Conservation (phyloP, 2,888 invertebrate genomes). For the Branchipolynoe longqiensis region DNA sequence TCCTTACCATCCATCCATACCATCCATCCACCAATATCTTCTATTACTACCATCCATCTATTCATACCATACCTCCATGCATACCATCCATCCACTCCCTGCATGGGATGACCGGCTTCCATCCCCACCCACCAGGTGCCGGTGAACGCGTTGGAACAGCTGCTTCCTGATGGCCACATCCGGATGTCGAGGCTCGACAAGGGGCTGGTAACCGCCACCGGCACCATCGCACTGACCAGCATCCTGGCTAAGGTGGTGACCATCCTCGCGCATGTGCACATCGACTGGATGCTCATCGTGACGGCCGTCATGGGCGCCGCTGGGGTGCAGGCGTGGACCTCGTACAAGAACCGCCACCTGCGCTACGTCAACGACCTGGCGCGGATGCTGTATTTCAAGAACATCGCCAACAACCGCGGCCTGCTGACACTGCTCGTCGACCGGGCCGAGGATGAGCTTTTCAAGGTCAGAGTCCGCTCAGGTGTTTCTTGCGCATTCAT, state of each 20-base stretch:
- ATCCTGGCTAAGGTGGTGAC: conserved; percentile 76
- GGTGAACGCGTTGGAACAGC: conserved; percentile 75
- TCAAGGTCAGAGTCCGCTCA: conserved; percentile 70
- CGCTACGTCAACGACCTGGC: conserved; percentile 76
- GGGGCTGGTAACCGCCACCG: conserved; percentile 70
- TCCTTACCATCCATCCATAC: no score
- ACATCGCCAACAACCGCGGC: conserved; percentile 80
- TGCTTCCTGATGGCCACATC: conserved; percentile 78
- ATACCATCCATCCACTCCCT: no score
- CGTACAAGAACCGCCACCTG: conserved; percentile 75
- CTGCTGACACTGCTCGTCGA: conserved; percentile 79
- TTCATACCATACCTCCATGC: no score
- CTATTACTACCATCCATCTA: no score
- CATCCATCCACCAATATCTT: no score
- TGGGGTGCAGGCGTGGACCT: conserved; percentile 72
- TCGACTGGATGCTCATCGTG: conserved; percentile 75
- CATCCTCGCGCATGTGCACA: conserved; percentile 70
- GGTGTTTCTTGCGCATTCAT: no score
- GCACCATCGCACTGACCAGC: conserved; percentile 70
- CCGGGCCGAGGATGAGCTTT: conserved; percentile 80
- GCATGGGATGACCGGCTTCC: no score
- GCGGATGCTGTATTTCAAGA: conserved; percentile 79
- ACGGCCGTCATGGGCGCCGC: conserved; percentile 72
- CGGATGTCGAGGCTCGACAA: conserved; percentile 75
- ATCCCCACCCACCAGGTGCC: conserved; percentile 72